Evolutionary conservation across 2,888 invertebrate species (phyloP), one percentile per base, ranked within the genome.

Genomic region (Idaea dimidiata): DNA sequence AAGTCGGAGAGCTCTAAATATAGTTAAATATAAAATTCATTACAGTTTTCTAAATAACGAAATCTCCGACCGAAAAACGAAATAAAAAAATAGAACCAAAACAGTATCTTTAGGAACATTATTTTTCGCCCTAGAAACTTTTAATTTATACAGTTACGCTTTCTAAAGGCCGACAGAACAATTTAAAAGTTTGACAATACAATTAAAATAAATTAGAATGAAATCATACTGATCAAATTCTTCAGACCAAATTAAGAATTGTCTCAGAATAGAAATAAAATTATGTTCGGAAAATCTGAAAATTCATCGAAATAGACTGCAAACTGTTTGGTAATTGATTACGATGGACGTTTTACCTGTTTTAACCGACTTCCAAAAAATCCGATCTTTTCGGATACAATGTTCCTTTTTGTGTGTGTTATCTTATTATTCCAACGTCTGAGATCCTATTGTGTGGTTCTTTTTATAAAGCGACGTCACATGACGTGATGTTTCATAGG

Each of bases 131-230:
- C 43, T 14, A 2, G 14, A 43, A 43, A 43, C 43, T 43, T 43
- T 43, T 43, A 43, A 43, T 43, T 43, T 43, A 43, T 43, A 43
- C 43, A 43, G 43, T 43, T 43, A 43, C 43, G 43, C 10, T 8
- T 8, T 43, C 8, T 43, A 43, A 43, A 43, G 43, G 43, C 43
- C 43, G 43, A 43, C 43, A 43, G 43, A 43, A 43, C 43, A 43
- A 43, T 43, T 43, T 43, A 43, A 43, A 43, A 43, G 43, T 43
- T 43, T 43, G 43, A 43, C 43, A 43, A 43, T 43, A 43, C 43
- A 43, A 43, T 43, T 43, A 43, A 43, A 43, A 43, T 43, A 43
- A 43, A 43, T 43, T 43, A 43, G 43, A 43, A 43, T 43, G 43
- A 14, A 43, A 43, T 43, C 43, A 43, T 43, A 43, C 43, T 43